Evolutionary conservation across 2,888 invertebrate species (phyloP).

Genomic region (Allacma fusca): DNA sequence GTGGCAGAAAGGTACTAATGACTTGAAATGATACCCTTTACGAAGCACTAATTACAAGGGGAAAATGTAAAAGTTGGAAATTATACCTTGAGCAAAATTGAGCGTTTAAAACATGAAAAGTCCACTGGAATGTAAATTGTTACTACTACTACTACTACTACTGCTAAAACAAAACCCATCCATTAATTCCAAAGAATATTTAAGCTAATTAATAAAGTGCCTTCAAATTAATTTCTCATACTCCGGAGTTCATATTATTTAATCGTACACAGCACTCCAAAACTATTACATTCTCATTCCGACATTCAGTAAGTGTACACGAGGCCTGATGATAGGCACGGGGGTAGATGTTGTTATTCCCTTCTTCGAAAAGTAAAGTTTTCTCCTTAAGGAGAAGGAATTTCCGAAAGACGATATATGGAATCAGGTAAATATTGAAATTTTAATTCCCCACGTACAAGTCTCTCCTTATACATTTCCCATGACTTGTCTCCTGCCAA

Average conservation of each 20-base stretch:
- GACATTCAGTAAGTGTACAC: no score
- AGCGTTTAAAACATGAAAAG: constrained; percentile 1
- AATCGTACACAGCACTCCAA: background rate
- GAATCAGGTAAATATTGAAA: constrained; percentile 16
- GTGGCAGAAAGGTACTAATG: background rate
- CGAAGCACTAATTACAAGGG: constrained; percentile 1
- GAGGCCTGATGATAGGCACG: no score
- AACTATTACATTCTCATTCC: background rate
- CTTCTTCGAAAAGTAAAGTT: background rate
- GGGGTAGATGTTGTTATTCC: background rate
- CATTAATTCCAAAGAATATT: constrained; percentile 37
- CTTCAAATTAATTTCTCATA: constrained; percentile 27
- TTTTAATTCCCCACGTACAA: background rate
- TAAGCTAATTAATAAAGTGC: constrained; percentile 31
- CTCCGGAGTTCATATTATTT: background rate
- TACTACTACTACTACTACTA: background rate
- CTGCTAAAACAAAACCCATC: constrained; percentile 30
- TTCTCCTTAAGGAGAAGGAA: background rate
- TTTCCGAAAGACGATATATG: background rate
- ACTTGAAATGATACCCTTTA: constrained; percentile 12
- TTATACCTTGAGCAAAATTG: background rate
- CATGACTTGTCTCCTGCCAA: background rate
- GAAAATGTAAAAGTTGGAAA: constrained; percentile 16
- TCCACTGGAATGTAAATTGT: background rate
- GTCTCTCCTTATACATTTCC: background rate